Percentiles rank a stretch among this genome's conserved stretches.
Conservation (phyloP, 2,113 vertebrate genomes). For the Limnothrissa miodon region DNA sequence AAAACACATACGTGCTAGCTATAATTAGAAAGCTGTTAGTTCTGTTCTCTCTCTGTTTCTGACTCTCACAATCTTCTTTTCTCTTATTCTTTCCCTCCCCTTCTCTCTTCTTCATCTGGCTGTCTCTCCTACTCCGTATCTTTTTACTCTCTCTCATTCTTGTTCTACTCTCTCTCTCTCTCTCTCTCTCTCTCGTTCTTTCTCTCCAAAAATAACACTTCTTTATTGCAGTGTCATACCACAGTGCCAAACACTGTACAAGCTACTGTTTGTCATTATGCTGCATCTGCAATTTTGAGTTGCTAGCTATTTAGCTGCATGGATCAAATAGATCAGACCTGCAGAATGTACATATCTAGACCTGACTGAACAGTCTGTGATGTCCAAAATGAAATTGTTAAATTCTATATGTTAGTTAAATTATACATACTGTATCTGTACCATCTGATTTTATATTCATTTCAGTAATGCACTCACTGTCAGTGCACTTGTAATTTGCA, state of each 20-base stretch:
- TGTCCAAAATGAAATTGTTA: background rate
- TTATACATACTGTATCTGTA: too few relatives aligned
- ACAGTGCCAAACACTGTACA: too few relatives aligned
- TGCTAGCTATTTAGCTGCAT: background rate
- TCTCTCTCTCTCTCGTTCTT: background rate
- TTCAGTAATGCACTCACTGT: background rate
- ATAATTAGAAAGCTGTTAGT: constrained; percentile 10
- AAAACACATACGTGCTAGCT: constrained; percentile 12
- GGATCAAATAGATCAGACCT: background rate
- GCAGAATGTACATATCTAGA: background rate
- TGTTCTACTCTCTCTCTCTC: background rate
- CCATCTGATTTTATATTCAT: background rate
- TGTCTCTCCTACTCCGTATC: background rate
- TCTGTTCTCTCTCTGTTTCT: background rate
- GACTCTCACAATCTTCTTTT: background rate
- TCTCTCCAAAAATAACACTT: background rate
- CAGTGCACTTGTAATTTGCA: background rate
- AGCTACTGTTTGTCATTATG: background rate
- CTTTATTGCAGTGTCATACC: too few relatives aligned
- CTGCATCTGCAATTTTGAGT: too few relatives aligned
- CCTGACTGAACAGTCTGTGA: background rate
- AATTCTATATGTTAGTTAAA: too few relatives aligned
- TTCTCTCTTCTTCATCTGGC: background rate
- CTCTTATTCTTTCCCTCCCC: background rate
- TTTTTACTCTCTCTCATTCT: background rate